These are phyloP conservation scores for Odobenus rosmarus DNA, from an alignment of 2,113 vertebrate species.

Conservation along the genomic window DNA sequence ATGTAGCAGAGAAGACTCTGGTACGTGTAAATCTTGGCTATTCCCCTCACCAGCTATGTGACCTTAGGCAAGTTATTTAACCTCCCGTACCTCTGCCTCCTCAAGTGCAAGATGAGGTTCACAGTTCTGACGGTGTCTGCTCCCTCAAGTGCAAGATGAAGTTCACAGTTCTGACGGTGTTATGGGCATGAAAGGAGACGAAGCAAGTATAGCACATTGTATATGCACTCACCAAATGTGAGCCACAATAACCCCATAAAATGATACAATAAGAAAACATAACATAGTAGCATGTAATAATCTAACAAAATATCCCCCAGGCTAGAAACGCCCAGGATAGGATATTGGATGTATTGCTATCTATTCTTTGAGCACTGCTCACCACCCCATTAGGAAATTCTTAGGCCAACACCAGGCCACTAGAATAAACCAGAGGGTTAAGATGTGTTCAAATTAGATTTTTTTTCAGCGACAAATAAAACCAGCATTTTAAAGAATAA, in stretches of 20 bases:
- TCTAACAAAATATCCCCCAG: neutral
- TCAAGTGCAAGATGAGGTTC: neutral
- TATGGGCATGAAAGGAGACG: neutral
- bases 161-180: no score
- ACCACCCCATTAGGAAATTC: neutral
- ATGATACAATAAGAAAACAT: neutral
- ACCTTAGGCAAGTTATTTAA: neutral
- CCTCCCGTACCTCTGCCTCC: neutral
- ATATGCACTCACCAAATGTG: neutral
- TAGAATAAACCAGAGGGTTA: neutral
- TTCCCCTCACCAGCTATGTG: neutral
- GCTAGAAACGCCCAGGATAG: neutral
- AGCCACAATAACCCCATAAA: neutral
- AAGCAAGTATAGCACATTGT: neutral
- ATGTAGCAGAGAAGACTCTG: neutral
- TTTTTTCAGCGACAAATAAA: neutral
- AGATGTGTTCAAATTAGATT: neutral
- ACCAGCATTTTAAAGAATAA: neutral
- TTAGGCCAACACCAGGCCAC: neutral
- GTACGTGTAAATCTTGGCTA: neutral
- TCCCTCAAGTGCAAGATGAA: no score
- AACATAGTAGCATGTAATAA: neutral
- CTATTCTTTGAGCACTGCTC: neutral
- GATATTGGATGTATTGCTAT: neutral
- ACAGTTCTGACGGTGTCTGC: no score